phyloP scores from a whole-genome alignment of 2,797 vertebrate species.

The Myiothlypis chrysogaster region DNA sequence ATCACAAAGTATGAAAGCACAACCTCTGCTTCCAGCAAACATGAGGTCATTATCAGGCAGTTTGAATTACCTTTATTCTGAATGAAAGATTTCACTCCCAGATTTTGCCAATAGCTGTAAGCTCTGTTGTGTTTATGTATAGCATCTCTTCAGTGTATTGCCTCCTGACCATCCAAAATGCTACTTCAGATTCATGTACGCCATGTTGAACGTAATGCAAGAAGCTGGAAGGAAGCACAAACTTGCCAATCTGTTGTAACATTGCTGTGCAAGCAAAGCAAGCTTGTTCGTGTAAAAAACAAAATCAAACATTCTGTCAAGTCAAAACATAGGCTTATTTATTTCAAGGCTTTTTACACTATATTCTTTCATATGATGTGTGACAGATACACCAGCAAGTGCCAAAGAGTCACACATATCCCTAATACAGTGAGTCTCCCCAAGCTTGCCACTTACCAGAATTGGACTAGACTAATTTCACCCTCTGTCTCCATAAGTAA shows the following conservation, averaged over 20 bases:
- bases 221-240: background rate
- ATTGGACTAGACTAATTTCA: background rate
- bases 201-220: background rate
- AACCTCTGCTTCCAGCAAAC: background rate
- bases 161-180: background rate
- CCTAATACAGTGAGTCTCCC: background rate
- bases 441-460: background rate
- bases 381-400: background rate
- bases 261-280: background rate
- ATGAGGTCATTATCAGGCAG: background rate
- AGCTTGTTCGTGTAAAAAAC: background rate
- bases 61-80: background rate
- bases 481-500: background rate
- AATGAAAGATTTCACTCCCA: background rate
- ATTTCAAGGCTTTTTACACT: background rate
- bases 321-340: background rate
- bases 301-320: background rate
- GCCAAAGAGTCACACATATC: background rate
- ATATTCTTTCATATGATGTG: background rate
- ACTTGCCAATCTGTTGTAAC: background rate
- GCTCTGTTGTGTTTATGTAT: background rate
- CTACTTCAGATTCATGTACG: background rate
- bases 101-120: background rate
- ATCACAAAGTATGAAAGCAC: background rate
- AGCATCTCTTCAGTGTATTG: background rate